Conservation (phyloP, 2,797 vertebrate species). For the Meriones psammophilus region DNA sequence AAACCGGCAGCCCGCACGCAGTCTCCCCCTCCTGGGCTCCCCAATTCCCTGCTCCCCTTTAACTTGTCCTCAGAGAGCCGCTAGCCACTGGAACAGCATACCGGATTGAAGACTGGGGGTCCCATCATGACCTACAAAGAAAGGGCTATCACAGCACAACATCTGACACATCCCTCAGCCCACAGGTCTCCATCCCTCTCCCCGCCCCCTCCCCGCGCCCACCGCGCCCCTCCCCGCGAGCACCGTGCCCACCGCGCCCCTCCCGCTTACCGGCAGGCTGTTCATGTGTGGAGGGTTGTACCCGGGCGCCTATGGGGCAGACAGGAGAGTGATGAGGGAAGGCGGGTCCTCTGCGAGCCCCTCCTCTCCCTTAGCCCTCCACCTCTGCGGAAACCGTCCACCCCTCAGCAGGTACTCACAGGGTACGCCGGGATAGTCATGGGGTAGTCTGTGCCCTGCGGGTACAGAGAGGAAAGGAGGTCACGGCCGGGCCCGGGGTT, state of each 20-base stretch:
- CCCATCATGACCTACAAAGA: constrained; percentile 80
- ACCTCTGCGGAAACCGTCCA: background rate
- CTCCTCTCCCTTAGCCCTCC: background rate
- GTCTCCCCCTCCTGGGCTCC: background rate
- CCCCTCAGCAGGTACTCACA: constrained; percentile 59
- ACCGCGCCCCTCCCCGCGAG: accelerated
- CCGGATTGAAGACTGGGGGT: constrained; percentile 82
- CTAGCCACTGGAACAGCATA: background rate
- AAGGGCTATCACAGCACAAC: background rate
- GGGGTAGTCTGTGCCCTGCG: background rate
- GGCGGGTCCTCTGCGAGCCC: background rate
- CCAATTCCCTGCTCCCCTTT: background rate
- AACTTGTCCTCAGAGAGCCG: background rate
- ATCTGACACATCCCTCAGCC: background rate
- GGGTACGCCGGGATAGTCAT: background rate
- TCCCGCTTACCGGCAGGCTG: constrained; percentile 72
- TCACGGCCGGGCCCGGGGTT: background rate
- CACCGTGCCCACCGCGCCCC: too few species aligned
- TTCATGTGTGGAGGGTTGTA: background rate
- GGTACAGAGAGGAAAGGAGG: background rate
- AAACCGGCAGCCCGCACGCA: background rate
- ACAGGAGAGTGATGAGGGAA: background rate
- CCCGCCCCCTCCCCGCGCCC: background rate
- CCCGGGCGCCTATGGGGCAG: background rate
- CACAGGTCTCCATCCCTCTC: background rate